phyloP scores from a whole-genome alignment of 2,888 invertebrate species.

The Graphium colonna region DNA sequence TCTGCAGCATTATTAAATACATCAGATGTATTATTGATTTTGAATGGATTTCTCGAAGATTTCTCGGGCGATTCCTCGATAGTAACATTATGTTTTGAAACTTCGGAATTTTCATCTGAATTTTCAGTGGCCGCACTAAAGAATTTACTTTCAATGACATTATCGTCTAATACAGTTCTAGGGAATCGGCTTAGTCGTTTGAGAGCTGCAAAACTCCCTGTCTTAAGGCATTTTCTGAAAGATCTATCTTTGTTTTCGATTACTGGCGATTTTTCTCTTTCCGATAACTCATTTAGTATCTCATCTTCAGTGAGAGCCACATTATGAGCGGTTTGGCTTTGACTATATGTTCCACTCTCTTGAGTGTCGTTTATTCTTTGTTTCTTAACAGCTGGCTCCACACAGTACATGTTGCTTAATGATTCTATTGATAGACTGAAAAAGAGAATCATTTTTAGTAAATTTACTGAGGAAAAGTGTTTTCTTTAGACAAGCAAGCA shows the following conservation, averaged over 20 bases:
- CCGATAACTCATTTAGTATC: slow-evolving; percentile 32
- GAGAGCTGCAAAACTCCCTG: slow-evolving; percentile 51
- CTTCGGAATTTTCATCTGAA: slow-evolving; percentile 21
- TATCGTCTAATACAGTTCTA: slow-evolving; percentile 59
- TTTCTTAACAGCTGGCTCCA: slow-evolving; percentile 56
- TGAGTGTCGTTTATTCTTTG: slow-evolving; percentile 37
- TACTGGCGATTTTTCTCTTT: slow-evolving; percentile 66
- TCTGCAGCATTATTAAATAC: slow-evolving; percentile 26
- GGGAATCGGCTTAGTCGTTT: slow-evolving; percentile 76
- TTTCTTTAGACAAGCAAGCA: too few relatives aligned
- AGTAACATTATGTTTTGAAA: slow-evolving; percentile 23
- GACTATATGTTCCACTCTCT: slow-evolving; percentile 31
- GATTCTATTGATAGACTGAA: slow-evolving; percentile 68
- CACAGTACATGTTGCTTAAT: slow-evolving; percentile 66
- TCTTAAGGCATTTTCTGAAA: slow-evolving; percentile 51
- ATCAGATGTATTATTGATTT: neutral
- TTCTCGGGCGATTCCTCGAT: slow-evolving; percentile 48
- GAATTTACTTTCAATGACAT: slow-evolving; percentile 81
- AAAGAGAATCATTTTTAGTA: too few relatives aligned
- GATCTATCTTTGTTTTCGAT: slow-evolving; percentile 59
- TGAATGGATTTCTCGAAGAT: slow-evolving; percentile 18
- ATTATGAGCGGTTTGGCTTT: slow-evolving; percentile 36
- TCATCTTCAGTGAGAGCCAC: slow-evolving; percentile 38
- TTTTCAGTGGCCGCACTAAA: slow-evolving; percentile 52
- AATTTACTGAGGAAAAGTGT: too few relatives aligned